phyloP scores from a whole-genome alignment of 2,113 vertebrate species.

The Macroglossus sobrinus region DNA sequence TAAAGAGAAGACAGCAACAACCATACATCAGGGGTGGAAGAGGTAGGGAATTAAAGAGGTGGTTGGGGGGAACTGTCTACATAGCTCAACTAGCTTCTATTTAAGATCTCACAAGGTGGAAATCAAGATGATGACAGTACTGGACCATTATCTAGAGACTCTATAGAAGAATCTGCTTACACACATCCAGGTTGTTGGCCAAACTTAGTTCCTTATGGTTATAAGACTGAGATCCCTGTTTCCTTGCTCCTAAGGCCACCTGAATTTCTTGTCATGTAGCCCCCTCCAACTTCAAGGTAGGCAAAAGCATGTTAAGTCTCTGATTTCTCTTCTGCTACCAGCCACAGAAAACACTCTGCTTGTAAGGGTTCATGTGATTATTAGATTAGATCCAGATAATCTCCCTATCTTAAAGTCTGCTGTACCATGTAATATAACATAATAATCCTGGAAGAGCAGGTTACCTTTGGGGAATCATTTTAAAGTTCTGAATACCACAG shows the following conservation, averaged over 20 bases:
- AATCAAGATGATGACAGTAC: neutral
- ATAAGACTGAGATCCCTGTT: neutral
- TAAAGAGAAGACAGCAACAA: too few species aligned
- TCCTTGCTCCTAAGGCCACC: neutral
- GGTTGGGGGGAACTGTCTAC: too few species aligned
- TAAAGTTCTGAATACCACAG: neutral
- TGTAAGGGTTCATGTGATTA: neutral
- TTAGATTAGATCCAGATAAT: neutral
- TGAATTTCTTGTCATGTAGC: neutral
- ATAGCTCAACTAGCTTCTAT: neutral
- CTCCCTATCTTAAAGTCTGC: neutral
- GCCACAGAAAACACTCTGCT: neutral
- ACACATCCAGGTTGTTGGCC: neutral
- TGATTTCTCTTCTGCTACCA: neutral
- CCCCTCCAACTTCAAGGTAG: neutral
- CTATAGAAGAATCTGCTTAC: neutral
- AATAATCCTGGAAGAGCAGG: neutral
- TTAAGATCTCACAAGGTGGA: neutral
- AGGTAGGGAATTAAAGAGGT: too few species aligned
- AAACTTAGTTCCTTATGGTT: neutral
- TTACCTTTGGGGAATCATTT: neutral
- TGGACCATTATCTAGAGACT: neutral
- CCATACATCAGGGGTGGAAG: too few species aligned
- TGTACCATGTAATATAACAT: neutral
- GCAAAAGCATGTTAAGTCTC: neutral